phyloP scores from a whole-genome alignment of 2,888 invertebrate genomes.

The Nebria brevicollis region DNA sequence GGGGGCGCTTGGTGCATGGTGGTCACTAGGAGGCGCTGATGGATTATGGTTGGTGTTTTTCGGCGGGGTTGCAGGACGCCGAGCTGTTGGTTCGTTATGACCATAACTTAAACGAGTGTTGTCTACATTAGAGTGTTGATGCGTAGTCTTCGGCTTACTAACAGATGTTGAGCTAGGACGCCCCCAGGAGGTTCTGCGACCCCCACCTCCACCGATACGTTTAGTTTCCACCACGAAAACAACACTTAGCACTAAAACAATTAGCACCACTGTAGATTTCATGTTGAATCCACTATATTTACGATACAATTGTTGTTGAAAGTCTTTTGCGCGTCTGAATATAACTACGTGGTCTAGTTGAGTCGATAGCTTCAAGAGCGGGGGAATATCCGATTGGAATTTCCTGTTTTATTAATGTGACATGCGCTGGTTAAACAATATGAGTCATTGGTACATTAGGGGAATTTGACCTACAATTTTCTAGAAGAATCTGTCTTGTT shows the following conservation, averaged over 20 bases:
- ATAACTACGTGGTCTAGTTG: neutral
- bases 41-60: slow-evolving; percentile 37
- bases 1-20: slow-evolving; percentile 19
- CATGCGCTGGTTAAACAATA: neutral
- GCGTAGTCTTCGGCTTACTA: slow-evolving; percentile 12
- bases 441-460: neutral
- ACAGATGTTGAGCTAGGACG: neutral
- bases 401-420: neutral
- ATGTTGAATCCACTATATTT: neutral
- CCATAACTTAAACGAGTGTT: slow-evolving; percentile 30
- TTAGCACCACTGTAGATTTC: slow-evolving; percentile 2
- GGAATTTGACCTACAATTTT: neutral
- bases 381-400: neutral
- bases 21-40: slow-evolving; percentile 44
- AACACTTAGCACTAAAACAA: slow-evolving; percentile 14
- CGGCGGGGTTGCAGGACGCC: slow-evolving; percentile 26
- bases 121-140: slow-evolving; percentile 2
- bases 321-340: neutral
- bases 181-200: slow-evolving; percentile 16
- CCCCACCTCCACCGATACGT: slow-evolving; percentile 12
- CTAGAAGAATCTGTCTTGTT: neutral
- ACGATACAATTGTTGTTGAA: neutral
- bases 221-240: slow-evolving; percentile 14
- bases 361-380: neutral
- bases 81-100: slow-evolving; percentile 41